phyloP scores from a whole-genome alignment of 2,797 vertebrate genomes.

The Erpetoichthys calabaricus region DNA sequence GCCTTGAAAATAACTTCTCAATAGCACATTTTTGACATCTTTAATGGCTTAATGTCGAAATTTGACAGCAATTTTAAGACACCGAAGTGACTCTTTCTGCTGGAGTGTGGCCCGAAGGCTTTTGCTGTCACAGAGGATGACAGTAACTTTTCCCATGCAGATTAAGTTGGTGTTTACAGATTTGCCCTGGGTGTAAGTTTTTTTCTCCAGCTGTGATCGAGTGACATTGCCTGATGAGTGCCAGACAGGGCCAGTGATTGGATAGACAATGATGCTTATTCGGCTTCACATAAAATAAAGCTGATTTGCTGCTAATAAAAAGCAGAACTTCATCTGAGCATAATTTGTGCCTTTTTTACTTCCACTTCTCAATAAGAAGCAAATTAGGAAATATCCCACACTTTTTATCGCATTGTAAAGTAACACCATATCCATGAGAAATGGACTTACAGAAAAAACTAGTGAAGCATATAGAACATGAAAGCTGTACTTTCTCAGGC shows the following conservation, averaged over 20 bases:
- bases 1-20: constrained; percentile 39
- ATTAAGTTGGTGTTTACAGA: constrained; percentile 93
- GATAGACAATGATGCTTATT: constrained; percentile 40
- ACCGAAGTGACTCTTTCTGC: constrained; percentile 56
- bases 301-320: constrained; percentile 12
- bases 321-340: background rate
- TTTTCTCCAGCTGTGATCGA: constrained; percentile 65
- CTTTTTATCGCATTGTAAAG: too few relatives aligned
- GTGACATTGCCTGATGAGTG: constrained; percentile 59
- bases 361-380: too few relatives aligned
- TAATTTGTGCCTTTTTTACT: too few relatives aligned
- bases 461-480: too few relatives aligned
- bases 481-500: too few relatives aligned
- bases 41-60: constrained; percentile 67
- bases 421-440: too few relatives aligned
- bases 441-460: too few relatives aligned
- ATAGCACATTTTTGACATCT: constrained; percentile 64
- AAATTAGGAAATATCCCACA: too few relatives aligned
- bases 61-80: constrained; percentile 65
- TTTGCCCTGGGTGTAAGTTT: constrained; percentile 74
- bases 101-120: constrained; percentile 64
- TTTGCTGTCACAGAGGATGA: constrained; percentile 73
- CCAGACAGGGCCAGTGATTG: constrained; percentile 62
- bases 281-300: constrained; percentile 32
- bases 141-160: constrained; percentile 83